A percentile compares a stretch with the other conserved stretches of the same genome.
These are phyloP conservation scores for Nephotettix cincticeps DNA, from an alignment of 1,140 invertebrate species.

Conservation along the genomic window DNA sequence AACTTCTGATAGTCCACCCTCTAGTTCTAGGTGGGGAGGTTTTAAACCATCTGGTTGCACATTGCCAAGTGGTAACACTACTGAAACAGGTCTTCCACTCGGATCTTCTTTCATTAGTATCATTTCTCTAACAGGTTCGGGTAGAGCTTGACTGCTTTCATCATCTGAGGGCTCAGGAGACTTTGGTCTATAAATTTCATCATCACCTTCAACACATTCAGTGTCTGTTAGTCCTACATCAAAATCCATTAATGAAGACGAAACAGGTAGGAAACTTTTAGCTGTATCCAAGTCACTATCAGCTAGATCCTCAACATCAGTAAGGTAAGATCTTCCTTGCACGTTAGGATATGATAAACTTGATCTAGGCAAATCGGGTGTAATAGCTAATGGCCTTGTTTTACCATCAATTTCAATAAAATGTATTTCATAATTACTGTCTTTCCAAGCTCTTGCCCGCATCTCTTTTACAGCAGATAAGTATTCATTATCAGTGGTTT, in stretches of 20 bases:
- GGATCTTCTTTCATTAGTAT: slow-evolving; percentile 51
- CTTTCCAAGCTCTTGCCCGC: slow-evolving; percentile 33
- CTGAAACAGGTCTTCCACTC: slow-evolving; percentile 48
- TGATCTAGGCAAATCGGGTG: slow-evolving; percentile 16
- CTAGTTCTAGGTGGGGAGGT: slow-evolving; percentile 42
- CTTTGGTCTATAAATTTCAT: slow-evolving; percentile 26
- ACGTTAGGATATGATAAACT: too few species aligned
- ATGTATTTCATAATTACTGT: slow-evolving; percentile 28
- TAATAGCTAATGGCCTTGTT: slow-evolving; percentile 27
- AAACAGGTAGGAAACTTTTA: slow-evolving; percentile 1
- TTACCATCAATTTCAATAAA: slow-evolving; percentile 34
- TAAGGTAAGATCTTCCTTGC: slow-evolving; percentile 2
- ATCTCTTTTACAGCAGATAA: slow-evolving; percentile 33
- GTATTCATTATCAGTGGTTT: slow-evolving; percentile 30
- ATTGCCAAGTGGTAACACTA: slow-evolving; percentile 50
- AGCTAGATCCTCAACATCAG: slow-evolving; percentile 28
- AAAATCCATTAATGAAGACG: background rate
- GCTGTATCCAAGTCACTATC: slow-evolving; percentile 12
- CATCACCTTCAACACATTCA: slow-evolving; percentile 30
- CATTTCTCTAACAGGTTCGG: slow-evolving; percentile 50
- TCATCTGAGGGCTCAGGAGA: slow-evolving; percentile 33
- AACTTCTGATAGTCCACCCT: slow-evolving; percentile 47
- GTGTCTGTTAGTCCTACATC: slow-evolving; percentile 29
- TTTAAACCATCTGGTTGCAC: slow-evolving; percentile 46
- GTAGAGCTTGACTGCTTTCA: slow-evolving; percentile 42